Conservation (phyloP, 2,797 vertebrate species). For the Perodicticus potto region DNA sequence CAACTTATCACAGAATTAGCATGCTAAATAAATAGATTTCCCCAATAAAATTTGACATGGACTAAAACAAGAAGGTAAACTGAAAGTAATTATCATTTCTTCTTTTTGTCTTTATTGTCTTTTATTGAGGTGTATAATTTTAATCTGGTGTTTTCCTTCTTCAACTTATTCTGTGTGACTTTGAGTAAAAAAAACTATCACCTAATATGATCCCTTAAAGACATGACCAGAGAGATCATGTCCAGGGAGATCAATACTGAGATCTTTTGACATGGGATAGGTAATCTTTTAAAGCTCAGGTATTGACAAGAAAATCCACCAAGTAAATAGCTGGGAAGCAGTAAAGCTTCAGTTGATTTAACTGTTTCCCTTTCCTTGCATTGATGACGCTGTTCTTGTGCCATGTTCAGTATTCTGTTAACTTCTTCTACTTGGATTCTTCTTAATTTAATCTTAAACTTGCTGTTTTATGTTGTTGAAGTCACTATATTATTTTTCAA, state of each 20-base stretch:
- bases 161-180: not conserved
- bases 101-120: not conserved
- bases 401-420: not conserved
- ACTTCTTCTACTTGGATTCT: not conserved
- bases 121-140: not conserved
- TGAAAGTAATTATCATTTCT: not conserved
- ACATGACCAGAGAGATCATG: not conserved
- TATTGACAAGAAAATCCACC: not conserved
- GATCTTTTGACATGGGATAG: not conserved
- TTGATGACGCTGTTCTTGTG: not conserved
- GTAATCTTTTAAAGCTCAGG: conserved; percentile 52
- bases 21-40: not conserved
- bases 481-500: not conserved
- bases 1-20: not conserved
- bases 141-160: not conserved
- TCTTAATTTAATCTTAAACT: not conserved
- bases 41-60: not conserved
- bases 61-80: not conserved
- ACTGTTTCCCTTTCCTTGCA: not conserved
- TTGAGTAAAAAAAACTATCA: conserved; percentile 33
- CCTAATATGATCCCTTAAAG: not conserved
- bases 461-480: not conserved
- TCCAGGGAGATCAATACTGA: not conserved
- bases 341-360: not conserved
- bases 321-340: conserved; percentile 27